A percentile compares a stretch with the other conserved stretches of the same genome.
Evolutionary conservation across 2,888 invertebrate species (phyloP).

Genomic region (Drosophila pegasa): DNA sequence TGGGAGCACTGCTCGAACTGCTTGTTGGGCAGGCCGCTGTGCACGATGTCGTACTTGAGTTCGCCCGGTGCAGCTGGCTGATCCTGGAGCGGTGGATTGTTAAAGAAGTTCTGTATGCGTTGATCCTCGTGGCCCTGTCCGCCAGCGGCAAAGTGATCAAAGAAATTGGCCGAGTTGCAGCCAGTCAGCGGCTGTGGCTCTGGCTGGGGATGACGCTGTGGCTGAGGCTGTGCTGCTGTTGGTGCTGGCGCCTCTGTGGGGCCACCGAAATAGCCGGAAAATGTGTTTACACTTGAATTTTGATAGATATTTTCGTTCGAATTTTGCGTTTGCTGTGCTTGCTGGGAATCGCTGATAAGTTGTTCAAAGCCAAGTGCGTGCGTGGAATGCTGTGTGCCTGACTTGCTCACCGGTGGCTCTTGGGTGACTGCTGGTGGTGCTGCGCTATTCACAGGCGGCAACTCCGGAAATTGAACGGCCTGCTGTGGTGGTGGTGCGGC

Average conservation of each 20-base stretch:
- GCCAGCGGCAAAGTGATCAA: constrained; percentile 50
- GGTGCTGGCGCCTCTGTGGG: constrained; percentile 25
- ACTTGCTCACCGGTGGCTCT: constrained; percentile 14
- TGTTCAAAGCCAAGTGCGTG: constrained; percentile 61
- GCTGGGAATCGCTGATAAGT: constrained; percentile 49
- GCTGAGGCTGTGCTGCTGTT: constrained; percentile 3
- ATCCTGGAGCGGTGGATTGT: constrained; percentile 84
- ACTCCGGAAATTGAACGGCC: constrained; percentile 43
- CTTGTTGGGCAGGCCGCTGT: constrained; percentile 78
- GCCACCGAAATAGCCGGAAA: constrained; percentile 58
- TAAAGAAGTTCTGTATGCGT: constrained; percentile 84
- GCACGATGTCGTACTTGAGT: constrained; percentile 83
- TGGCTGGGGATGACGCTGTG: constrained; percentile 4
- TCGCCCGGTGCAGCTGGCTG: constrained; percentile 80
- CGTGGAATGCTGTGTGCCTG: constrained; percentile 1
- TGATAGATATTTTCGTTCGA: constrained; percentile 36
- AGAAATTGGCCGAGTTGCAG: constrained; percentile 54
- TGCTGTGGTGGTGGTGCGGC: constrained; percentile 15
- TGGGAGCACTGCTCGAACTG: constrained; percentile 77
- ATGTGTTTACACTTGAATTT: constrained; percentile 66
- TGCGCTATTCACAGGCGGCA: constrained; percentile 42
- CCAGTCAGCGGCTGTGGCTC: constrained; percentile 7
- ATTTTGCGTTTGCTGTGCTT: constrained; percentile 27
- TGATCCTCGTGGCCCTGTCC: constrained; percentile 74
- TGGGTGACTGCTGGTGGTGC: constrained; percentile 42